A percentile compares a stretch with the other conserved stretches of the same genome.
Evolutionary conservation across 2,797 vertebrate species (phyloP).

Genomic region (Falco peregrinus): DNA sequence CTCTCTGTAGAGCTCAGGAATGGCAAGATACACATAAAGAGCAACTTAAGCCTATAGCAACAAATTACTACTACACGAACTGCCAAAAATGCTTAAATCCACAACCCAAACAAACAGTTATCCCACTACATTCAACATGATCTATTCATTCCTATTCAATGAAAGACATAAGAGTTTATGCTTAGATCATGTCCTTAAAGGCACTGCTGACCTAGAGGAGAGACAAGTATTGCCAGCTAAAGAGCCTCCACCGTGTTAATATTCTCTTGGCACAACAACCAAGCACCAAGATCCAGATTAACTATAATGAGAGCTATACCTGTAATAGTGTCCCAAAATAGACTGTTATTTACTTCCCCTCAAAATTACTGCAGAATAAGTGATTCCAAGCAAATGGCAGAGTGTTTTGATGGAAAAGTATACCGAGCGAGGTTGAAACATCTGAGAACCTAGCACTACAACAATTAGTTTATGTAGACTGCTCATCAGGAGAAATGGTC

Average conservation of each 20-base stretch:
- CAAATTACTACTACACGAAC: background rate
- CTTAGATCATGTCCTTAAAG: background rate
- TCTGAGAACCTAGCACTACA: background rate
- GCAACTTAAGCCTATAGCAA: background rate
- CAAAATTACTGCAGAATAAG: background rate
- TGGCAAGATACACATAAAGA: background rate
- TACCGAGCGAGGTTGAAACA: background rate
- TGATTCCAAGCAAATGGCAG: background rate
- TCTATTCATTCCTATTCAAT: no score
- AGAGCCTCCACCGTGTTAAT: background rate
- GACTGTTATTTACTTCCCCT: background rate
- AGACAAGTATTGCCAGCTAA: background rate
- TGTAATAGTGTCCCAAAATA: background rate
- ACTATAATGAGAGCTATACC: background rate
- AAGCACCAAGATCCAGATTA: background rate
- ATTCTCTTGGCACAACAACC: background rate
- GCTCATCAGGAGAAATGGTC: background rate
- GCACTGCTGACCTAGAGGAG: background rate
- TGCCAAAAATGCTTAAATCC: background rate
- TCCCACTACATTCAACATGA: background rate
- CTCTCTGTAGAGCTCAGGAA: background rate
- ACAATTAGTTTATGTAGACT: background rate
- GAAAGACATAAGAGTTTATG: no score
- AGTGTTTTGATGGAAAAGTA: background rate
- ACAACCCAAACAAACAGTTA: background rate